Conservation (phyloP, 2,888 invertebrate species). For the Polylopha cassiicola region DNA sequence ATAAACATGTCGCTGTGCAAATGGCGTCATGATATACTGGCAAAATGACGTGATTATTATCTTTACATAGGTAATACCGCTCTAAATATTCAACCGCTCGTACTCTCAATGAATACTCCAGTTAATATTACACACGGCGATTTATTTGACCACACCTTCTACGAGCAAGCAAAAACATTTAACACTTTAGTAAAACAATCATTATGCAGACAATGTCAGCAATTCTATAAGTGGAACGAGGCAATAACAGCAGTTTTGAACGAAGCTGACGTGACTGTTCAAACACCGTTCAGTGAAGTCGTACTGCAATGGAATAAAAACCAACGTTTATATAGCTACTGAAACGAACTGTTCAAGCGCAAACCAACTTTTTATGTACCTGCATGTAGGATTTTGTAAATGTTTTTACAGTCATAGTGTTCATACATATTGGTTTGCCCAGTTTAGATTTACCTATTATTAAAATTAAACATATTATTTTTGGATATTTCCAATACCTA, state of each 20-base stretch:
- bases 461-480: background rate
- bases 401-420: slow-evolving; percentile 7
- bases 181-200: too few species aligned
- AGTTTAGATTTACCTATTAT: background rate
- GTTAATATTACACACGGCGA: too few species aligned
- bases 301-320: slow-evolving; percentile 17
- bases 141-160: too few species aligned
- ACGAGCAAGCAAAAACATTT: too few species aligned
- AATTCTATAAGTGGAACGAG: slow-evolving; percentile 15
- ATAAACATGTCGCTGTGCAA: too few species aligned
- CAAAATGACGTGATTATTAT: too few species aligned
- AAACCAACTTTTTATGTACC: slow-evolving; percentile 9
- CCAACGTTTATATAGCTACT: slow-evolving; percentile 17
- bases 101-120: too few species aligned
- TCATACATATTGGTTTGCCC: background rate
- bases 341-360: slow-evolving; percentile 10
- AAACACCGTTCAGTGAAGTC: slow-evolving; percentile 13
- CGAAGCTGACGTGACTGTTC: slow-evolving; percentile 19
- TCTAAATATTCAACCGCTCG: too few species aligned
- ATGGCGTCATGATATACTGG: too few species aligned
- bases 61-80: too few species aligned
- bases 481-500: too few species aligned
- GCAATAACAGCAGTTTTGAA: slow-evolving; percentile 14
- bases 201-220: slow-evolving; percentile 5
- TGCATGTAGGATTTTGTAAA: slow-evolving; percentile 2